Conservation (phyloP, 2,113 vertebrate species). For the Sinocyclocheilus anophthalmus region DNA sequence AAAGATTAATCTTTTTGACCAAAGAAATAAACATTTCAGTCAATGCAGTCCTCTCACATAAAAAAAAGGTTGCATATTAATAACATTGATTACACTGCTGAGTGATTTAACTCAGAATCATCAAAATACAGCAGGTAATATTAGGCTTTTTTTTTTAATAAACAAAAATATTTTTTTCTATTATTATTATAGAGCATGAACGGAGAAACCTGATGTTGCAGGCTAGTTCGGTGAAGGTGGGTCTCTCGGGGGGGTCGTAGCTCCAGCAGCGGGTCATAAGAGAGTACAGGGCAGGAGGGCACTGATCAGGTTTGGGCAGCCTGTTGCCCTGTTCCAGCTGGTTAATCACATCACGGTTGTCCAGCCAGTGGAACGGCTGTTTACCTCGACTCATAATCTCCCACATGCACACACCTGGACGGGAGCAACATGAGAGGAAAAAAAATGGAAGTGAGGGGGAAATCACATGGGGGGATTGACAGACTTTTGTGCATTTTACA, state of each 20-base stretch:
- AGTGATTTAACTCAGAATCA: not conserved
- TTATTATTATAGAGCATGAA: too few species aligned
- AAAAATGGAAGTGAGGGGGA: not conserved
- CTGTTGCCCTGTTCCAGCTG: slow-evolving; percentile 92
- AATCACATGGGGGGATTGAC: too few species aligned
- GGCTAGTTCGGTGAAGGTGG: slow-evolving; percentile 90
- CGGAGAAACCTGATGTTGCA: slow-evolving; percentile 85
- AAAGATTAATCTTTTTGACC: too few species aligned
- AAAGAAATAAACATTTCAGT: too few species aligned
- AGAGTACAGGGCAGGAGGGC: slow-evolving; percentile 90
- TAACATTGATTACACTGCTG: too few species aligned
- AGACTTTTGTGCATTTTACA: too few species aligned
- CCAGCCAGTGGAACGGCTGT: slow-evolving; percentile 97
- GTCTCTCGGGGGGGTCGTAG: slow-evolving; percentile 85
- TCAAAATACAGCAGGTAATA: too few species aligned
- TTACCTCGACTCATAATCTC: slow-evolving; percentile 90
- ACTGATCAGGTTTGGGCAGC: slow-evolving; percentile 89
- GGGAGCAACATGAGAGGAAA: not conserved
- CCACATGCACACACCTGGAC: slow-evolving; percentile 88
- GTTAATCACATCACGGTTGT: slow-evolving; percentile 93
- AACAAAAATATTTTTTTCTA: too few species aligned
- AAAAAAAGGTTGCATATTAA: too few species aligned
- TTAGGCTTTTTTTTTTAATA: too few species aligned
- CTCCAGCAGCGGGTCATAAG: slow-evolving; percentile 98
- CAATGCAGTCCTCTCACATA: too few species aligned